These are phyloP conservation scores for Geococcyx californianus DNA, from an alignment of 2,113 vertebrate species.

Conservation along the genomic window DNA sequence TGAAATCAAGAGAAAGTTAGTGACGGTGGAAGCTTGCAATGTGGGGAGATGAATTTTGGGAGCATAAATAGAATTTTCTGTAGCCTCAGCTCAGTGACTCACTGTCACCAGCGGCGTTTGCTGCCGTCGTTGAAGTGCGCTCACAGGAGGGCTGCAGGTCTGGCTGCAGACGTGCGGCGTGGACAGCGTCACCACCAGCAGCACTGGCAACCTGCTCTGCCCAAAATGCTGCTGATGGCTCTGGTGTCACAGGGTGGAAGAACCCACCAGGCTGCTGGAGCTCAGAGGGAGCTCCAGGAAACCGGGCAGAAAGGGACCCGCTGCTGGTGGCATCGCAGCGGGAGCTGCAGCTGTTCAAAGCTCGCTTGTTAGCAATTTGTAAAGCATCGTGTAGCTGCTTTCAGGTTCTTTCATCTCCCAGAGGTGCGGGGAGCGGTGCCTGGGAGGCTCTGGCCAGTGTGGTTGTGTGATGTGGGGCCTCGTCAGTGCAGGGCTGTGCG, in stretches of 20 bases:
- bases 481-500: neutral
- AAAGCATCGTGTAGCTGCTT: neutral
- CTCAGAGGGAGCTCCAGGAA: neutral
- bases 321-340: neutral
- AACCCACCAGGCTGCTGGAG: fast-evolving
- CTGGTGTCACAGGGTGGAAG: neutral
- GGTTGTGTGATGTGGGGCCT: neutral
- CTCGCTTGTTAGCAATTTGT: neutral
- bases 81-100: neutral
- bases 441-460: neutral
- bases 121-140: neutral
- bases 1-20: neutral
- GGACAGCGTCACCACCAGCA: neutral
- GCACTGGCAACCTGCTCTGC: neutral
- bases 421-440: neutral
- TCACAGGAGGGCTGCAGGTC: neutral
- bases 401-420: neutral
- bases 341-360: neutral
- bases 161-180: neutral
- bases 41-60: neutral
- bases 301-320: neutral
- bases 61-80: constrained; percentile 10
- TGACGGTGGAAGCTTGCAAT: neutral
- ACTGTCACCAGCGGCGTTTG: neutral
- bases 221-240: neutral